Evolutionary conservation across 2,888 invertebrate genomes (phyloP).

Genomic region (Caenorhabditis sulstoni): DNA sequence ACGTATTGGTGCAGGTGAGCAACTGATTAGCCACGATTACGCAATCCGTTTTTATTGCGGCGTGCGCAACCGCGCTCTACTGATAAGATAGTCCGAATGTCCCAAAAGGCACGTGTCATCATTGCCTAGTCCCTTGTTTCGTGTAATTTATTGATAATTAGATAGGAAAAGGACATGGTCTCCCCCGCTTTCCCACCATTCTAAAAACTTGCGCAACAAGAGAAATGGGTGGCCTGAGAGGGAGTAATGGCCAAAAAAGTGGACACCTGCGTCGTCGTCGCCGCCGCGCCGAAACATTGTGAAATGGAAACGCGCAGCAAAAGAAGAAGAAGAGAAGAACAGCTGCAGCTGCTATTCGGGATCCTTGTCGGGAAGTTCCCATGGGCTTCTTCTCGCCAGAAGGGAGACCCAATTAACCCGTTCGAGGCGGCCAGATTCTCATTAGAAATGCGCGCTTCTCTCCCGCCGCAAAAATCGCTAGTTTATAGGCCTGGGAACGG

Average conservation of each 20-base stretch:
- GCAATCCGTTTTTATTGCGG: slow-evolving; percentile 45
- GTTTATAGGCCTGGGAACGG: slow-evolving; percentile 56
- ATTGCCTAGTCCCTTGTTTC: not conserved
- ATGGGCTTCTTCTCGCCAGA: not conserved
- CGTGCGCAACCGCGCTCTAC: slow-evolving; percentile 12
- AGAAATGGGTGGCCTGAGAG: slow-evolving; percentile 24
- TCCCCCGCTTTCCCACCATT: slow-evolving; percentile 6
- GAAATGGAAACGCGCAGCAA: slow-evolving; percentile 1
- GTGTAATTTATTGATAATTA: slow-evolving; percentile 21
- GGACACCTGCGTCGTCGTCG: slow-evolving; percentile 20
- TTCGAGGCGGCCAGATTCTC: slow-evolving; percentile 24
- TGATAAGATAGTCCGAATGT: slow-evolving; percentile 31
- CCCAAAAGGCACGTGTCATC: slow-evolving; percentile 22
- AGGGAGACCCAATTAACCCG: slow-evolving; percentile 39
- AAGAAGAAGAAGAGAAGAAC: not conserved
- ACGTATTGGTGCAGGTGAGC: slow-evolving; percentile 57
- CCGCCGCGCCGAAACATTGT: not conserved
- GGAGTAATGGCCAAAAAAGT: slow-evolving; percentile 24
- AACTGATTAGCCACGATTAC: slow-evolving; percentile 18
- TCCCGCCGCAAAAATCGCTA: slow-evolving; percentile 42
- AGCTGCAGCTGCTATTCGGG: not conserved
- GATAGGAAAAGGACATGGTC: slow-evolving; percentile 1
- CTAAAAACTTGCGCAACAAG: slow-evolving; percentile 36
- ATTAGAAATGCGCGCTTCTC: slow-evolving; percentile 48
- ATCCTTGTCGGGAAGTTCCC: not conserved